Evolutionary conservation across 1,140 invertebrate species (phyloP).

Genomic region (Papilio machaon): DNA sequence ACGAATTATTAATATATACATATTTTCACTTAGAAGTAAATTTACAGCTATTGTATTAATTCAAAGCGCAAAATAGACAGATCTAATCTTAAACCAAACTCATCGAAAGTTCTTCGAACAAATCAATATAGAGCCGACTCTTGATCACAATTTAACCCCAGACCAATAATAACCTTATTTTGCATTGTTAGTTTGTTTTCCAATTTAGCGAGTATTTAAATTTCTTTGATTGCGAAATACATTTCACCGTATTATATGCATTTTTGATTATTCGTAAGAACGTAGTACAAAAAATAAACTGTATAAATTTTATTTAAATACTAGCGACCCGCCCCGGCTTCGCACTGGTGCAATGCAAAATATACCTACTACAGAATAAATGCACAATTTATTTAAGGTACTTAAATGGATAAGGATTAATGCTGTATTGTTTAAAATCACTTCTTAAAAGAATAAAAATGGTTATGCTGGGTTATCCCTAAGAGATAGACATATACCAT

Average conservation of each 20-base stretch:
- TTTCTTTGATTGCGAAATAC: not conserved
- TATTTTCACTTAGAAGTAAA: not conserved
- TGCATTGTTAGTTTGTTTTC: not conserved
- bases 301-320: not conserved
- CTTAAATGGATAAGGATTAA: no score
- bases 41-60: constrained; percentile 25
- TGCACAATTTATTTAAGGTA: no score
- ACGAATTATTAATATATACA: not conserved
- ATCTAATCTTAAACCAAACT: constrained; percentile 30
- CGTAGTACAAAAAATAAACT: not conserved
- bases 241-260: not conserved
- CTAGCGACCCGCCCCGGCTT: no score
- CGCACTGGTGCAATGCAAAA: no score
- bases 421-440: no score
- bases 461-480: no score
- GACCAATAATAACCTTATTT: constrained; percentile 14
- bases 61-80: constrained; percentile 4
- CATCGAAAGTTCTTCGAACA: constrained; percentile 22
- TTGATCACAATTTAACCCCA: constrained; percentile 9
- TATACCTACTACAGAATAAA: not conserved
- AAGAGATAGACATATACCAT: no score
- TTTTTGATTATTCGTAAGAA: not conserved
- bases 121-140: constrained; percentile 19
- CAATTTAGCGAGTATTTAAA: not conserved
- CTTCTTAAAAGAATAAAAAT: no score